Base-by-base conservation (phyloP, 2,888 invertebrate species). In the Pharmacophagus antenor region DNA sequence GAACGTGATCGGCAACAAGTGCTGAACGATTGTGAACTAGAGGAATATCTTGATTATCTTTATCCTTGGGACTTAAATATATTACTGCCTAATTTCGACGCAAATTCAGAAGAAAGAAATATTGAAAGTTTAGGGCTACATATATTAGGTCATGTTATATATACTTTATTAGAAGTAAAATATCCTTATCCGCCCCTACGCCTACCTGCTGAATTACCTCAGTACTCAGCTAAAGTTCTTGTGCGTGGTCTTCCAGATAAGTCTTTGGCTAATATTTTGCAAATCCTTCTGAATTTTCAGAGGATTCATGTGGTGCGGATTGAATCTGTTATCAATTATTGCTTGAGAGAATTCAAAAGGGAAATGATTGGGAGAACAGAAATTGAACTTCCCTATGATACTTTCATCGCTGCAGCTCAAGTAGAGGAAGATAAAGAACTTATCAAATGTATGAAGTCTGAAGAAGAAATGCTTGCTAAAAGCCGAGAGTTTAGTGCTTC, bases 311-410 rank as follows among this genome's bases (percentile, higher is more conserved):
- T 92, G 41, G 78, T 92, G 10, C 79, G 85, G 1, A 63, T 92
- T 17, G 91, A 91, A 67, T 71, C 85, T 27, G 92, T 92, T n/a
- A 88, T 93, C 15, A 92, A 93, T 70, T 91, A 85, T 75, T 93
- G 93, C 68, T 71, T 94, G 7, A 79, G 85, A 56, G 79, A 75
- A 44, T 94, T 89, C 68, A 92, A 92, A 73, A 65, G 68, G 8
- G 93, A 94, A 81, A 85, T 91, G 82, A 66, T 84, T 62, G 91
- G 92, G 3, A 82, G 81, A 51, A 79, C 84, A 58, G 90, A 91
- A 65, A 84, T 92, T 61, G 92, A 92, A 49, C 69, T 88, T 25
- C 77, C 79, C 17, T 84, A 81, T 75, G 82, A 85, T 69, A 83
- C 85, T 66, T 82, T 86, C 72, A 67, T 80, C 22, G 63, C 67